Percentiles rank a stretch among this genome's conserved stretches.
Evolutionary conservation across 2,888 invertebrate species (phyloP).

Genomic region (Pristionchus mayeri): DNA sequence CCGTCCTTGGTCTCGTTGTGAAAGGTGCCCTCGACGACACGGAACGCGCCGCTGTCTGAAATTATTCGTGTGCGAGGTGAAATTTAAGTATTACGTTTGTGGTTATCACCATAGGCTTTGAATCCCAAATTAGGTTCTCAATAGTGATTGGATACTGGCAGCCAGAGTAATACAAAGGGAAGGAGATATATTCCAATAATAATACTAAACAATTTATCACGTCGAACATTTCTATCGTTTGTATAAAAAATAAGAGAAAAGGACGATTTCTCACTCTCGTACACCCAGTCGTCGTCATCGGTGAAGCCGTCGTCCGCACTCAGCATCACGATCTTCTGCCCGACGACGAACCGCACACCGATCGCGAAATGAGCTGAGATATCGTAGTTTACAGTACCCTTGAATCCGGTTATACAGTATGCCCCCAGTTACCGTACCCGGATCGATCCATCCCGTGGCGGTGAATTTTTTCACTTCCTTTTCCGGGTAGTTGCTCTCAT

Average conservation of each 20-base stretch:
- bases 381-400: too few relatives aligned
- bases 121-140: neutral
- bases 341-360: neutral
- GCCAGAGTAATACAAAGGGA: neutral
- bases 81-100: too few relatives aligned
- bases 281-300: neutral
- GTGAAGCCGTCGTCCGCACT: neutral
- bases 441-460: neutral
- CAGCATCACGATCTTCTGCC: constrained; percentile 8
- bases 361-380: neutral
- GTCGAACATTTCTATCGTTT: too few relatives aligned
- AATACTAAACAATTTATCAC: neutral
- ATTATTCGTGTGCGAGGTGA: neutral
- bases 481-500: neutral
- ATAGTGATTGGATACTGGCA: neutral
- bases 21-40: neutral
- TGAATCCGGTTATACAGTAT: too few relatives aligned
- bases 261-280: neutral
- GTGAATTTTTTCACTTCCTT: neutral
- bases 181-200: neutral
- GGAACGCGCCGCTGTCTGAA: neutral
- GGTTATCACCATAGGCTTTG: too few relatives aligned
- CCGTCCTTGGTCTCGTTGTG: neutral
- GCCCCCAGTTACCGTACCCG: neutral
- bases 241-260: neutral